Conservation (phyloP, 2,113 vertebrate genomes). For the Sinocyclocheilus anophthalmus region DNA sequence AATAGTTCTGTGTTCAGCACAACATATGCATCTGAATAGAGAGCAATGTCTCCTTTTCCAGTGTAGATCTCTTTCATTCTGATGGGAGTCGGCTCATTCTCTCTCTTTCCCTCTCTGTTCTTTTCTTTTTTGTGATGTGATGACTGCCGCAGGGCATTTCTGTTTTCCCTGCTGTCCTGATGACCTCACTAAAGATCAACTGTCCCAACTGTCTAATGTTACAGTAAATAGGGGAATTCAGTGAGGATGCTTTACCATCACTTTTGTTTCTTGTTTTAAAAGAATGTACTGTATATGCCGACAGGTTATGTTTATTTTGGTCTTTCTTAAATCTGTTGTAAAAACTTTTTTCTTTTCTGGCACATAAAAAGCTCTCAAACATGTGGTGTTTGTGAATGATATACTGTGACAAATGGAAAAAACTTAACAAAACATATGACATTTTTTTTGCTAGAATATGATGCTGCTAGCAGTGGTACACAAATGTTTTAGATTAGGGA, state of each 20-base stretch:
- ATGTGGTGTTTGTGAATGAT: background rate
- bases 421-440: background rate
- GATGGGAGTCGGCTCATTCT: background rate
- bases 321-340: background rate
- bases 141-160: constrained; percentile 20
- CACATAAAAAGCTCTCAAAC: background rate
- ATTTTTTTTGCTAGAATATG: background rate
- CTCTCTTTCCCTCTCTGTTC: background rate
- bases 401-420: background rate
- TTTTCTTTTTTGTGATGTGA: background rate
- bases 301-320: no score
- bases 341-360: background rate
- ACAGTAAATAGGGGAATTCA: background rate
- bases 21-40: constrained; percentile 28
- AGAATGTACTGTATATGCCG: background rate
- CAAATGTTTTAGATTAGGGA: background rate
- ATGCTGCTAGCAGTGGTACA: background rate
- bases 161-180: background rate
- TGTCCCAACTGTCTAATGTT: constrained; percentile 53
- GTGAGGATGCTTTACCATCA: background rate
- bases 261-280: background rate
- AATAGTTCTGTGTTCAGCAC: background rate
- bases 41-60: constrained; percentile 5
- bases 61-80: background rate
- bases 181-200: constrained; percentile 62